Percentiles rank a stretch among this genome's conserved stretches.
Evolutionary conservation across 2,797 vertebrate genomes (phyloP).

Genomic region (Melanotaenia boesemani): DNA sequence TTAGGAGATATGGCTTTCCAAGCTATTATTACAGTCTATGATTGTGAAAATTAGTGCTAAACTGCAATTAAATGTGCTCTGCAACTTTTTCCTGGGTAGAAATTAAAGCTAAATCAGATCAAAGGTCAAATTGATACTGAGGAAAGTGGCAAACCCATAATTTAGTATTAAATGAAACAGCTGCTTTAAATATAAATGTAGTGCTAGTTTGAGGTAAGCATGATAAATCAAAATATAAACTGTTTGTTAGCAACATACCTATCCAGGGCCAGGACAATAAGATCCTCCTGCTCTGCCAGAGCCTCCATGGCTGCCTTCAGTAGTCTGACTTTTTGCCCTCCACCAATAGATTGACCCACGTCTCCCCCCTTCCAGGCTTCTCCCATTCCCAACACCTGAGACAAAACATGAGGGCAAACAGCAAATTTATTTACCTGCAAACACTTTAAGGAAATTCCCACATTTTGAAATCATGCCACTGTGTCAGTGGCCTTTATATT

Average conservation of each 20-base stretch:
- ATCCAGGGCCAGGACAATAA: conserved; percentile 91
- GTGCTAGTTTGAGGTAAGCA: background rate
- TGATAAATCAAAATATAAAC: background rate
- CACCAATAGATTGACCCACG: conserved; percentile 89
- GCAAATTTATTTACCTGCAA: background rate
- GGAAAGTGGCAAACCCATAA: background rate
- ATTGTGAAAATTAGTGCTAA: conserved; percentile 58
- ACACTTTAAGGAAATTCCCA: background rate
- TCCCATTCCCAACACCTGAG: conserved; percentile 92
- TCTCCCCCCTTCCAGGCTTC: conserved; percentile 94
- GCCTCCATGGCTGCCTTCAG: conserved; percentile 90
- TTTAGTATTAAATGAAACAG: background rate
- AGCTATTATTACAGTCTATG: conserved; percentile 56
- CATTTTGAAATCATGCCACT: background rate
- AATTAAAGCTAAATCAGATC: conserved; percentile 22
- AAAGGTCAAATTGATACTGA: conserved; percentile 34
- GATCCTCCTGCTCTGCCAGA: conserved; percentile 87
- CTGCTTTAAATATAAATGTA: background rate
- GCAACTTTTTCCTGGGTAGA: conserved; percentile 32
- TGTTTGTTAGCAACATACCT: conserved; percentile 81
- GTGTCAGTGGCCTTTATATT: background rate
- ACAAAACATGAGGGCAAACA: conserved; percentile 15
- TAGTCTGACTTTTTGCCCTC: conserved; percentile 95
- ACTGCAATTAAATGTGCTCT: conserved; percentile 29
- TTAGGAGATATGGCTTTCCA: conserved; percentile 38